Evolutionary conservation across 2,888 invertebrate genomes (phyloP), one percentile per base, ranked within the genome.

Genomic region (Nudaria mundana): DNA sequence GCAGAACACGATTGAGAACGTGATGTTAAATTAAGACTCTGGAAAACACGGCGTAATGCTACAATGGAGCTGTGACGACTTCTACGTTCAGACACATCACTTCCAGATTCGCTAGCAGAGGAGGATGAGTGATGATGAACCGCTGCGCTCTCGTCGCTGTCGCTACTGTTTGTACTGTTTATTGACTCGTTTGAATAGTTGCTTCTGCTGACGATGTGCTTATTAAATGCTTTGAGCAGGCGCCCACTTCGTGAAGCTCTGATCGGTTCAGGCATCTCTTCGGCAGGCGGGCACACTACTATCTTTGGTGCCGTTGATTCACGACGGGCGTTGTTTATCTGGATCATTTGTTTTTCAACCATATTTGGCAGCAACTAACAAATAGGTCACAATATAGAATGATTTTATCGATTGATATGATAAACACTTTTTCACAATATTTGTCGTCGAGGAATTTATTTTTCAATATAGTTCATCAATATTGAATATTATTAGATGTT

Each of bases 21-120:
- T 12, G 90, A 86, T 8, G 91, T 88, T 23, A 93, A 80, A 56
- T 89, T 92, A 32, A 95, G 81, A 59, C 90, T 93, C 71, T 94
- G 92, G 69, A 95, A 93, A 31, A 93, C 93, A 44, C 92, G 92
- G 10, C 93, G 90, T 37, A 94, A 81, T 26, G 93, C 94, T 18
- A 93, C 92, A 1, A 91, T 90, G 3, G 92, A 92, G 43, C 91
- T 89, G 46, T 81, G 76, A 6, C 83, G 78, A 37, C 79, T 82
- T 5, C 75, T 76, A 30, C 84, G 88, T 30, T 90, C 90, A 13
- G 91, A 91, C 45, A 90, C 89, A 33, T 91, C 92, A 66, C 92
- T 92, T 47, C 92, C 91, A 12, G 92, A 91, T 47, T 93, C 93
- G 67, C 93, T 93, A 18, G 84, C 81, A 1, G 91, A 90, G 46